Evolutionary conservation across 2,888 invertebrate species (phyloP), one percentile per base, ranked within the genome.

Genomic region (Macrophya annulata): DNA sequence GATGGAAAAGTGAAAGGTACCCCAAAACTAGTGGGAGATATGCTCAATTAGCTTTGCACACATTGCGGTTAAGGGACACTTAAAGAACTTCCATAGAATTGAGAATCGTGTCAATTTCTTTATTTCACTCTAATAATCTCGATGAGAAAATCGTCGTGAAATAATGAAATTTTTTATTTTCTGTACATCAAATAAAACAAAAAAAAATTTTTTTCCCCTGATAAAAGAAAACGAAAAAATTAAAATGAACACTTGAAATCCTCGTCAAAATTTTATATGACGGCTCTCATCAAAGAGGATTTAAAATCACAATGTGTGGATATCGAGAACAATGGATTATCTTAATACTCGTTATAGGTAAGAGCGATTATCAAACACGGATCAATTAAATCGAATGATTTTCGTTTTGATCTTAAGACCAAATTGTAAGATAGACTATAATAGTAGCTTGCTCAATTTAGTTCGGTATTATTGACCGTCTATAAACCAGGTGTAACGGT

Each of bases 311-410:
- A 62, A 62, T 62, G 25, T 62, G 62, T 62, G 62, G 3, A n/a
- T 31, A 31, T 17, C 37, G 71, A 71, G 71, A 71, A 71, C 71
- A 71, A 71, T 71, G 71, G 71, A n/a, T 71, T 71, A 17, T n/a
- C 74, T 45, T 48, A 45, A 45, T 45, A 74, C 21, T 43, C n/a
- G 48, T 4, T 10, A 45, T 21, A 48, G 74, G 45, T 43, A 31
- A 65, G 65, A n/a, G 15, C 72, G 72, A n/a, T n/a, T 72, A 72
- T n/a, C 43, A 43, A 72, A 21, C 43, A n/a, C n/a, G 9, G 72
- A 74, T 86, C 85, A 86, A 87, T 87, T 87, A 87, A 71, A 71
- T 86, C 85, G 68, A 77, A 85, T 76, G 77, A 86, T 85, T 85
- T 62, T 71, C 45, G 45, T 68, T 68, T 77, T 71, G 25, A 40